A percentile compares a stretch with the other conserved stretches of the same genome.
phyloP scores from a whole-genome alignment of 2,113 vertebrate species.

The Phycodurus eques region DNA sequence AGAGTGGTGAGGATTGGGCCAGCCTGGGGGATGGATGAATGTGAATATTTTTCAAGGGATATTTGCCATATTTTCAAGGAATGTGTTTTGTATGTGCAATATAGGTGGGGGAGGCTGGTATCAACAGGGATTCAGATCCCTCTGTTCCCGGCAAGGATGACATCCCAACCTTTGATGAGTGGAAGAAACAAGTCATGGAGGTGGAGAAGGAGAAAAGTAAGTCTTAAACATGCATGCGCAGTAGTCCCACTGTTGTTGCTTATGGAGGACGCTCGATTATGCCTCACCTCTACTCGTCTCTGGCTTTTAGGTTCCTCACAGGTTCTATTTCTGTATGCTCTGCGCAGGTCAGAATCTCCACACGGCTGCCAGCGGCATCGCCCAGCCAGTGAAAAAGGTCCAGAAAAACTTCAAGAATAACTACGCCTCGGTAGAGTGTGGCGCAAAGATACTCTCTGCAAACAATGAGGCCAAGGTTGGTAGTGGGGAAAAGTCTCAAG shows the following conservation, averaged over 20 bases:
- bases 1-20: too few relatives aligned
- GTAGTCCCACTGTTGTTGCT: neutral
- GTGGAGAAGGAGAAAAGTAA: slow-evolving; percentile 98
- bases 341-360: slow-evolving; percentile 84
- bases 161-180: slow-evolving; percentile 98
- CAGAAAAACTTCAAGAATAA: slow-evolving; percentile 98
- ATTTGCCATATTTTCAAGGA: neutral
- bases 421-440: slow-evolving; percentile 97
- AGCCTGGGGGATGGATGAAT: too few relatives aligned
- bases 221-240: neutral
- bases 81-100: neutral
- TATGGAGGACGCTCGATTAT: neutral
- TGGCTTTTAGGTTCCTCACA: neutral
- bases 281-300: neutral
- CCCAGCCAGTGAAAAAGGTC: slow-evolving; percentile 88
- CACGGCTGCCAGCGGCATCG: slow-evolving; percentile 81
- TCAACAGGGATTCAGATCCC: slow-evolving; percentile 79
- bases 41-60: neutral
- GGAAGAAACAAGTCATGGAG: slow-evolving; percentile 99
- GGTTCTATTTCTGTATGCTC: neutral
- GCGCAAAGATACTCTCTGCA: slow-evolving; percentile 95
- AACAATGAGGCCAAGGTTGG: slow-evolving; percentile 97
- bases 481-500: neutral
- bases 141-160: slow-evolving; percentile 87
- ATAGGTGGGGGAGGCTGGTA: slow-evolving; percentile 66